These are phyloP conservation scores for Xiphorhynchus erythropygius DNA, from an alignment of 2,797 vertebrate species.

Conservation along the genomic window DNA sequence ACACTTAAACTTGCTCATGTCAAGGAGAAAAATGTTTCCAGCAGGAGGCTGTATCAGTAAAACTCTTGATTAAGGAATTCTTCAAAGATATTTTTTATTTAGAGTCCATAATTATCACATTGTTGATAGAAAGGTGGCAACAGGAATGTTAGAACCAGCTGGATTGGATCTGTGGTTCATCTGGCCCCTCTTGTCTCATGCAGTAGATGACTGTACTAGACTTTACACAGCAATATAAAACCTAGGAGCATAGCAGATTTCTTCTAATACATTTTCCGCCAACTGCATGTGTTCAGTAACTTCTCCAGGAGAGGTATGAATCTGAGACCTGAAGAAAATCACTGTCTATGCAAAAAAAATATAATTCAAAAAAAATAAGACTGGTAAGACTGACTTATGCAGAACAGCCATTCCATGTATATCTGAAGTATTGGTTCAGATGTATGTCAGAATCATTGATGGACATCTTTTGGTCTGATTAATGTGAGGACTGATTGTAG, in stretches of 20 bases:
- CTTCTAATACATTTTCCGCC: not conserved
- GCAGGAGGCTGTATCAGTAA: slow-evolving; percentile 29
- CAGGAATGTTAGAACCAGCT: not conserved
- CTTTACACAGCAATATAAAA: not conserved
- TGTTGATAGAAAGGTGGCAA: slow-evolving; percentile 37
- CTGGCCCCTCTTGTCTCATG: not conserved
- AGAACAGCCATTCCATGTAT: not conserved
- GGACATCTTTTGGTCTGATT: not conserved
- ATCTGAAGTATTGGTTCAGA: not conserved
- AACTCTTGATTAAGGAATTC: slow-evolving; percentile 45
- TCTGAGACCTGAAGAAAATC: not conserved
- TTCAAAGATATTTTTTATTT: slow-evolving; percentile 44
- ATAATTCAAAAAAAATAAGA: not conserved
- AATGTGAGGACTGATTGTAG: not conserved
- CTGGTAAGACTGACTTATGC: not conserved
- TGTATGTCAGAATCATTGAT: not conserved
- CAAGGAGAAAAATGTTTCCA: slow-evolving; percentile 58
- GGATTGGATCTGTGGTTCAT: not conserved
- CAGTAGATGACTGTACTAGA: not conserved
- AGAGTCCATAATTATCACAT: not conserved
- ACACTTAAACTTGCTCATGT: slow-evolving; percentile 59
- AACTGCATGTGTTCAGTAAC: not conserved
- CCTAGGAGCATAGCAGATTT: not conserved
- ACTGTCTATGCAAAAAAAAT: not conserved
- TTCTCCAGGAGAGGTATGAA: not conserved